phyloP scores from a whole-genome alignment of 2,888 invertebrate species.

The Ophion ellenae region DNA sequence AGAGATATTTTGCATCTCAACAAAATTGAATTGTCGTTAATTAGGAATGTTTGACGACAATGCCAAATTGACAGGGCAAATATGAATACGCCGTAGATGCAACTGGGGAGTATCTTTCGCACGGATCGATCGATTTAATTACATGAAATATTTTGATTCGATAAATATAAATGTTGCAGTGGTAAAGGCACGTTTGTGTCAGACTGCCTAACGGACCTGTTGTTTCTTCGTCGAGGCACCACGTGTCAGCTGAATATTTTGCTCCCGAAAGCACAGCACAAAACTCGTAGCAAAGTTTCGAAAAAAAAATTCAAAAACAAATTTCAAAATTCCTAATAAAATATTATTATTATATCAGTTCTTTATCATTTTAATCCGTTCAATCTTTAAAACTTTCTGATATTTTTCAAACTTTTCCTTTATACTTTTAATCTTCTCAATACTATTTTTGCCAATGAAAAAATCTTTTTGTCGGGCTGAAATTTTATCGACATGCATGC shows the following conservation, averaged over 20 bases:
- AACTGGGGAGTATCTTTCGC: no score
- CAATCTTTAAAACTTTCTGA: no score
- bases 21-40: no score
- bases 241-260: not conserved
- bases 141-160: no score
- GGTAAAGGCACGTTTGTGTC: conserved; percentile 41
- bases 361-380: no score
- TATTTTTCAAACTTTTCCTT: no score
- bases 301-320: not conserved
- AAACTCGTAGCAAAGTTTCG: not conserved
- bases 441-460: not conserved
- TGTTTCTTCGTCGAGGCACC: not conserved
- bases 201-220: conserved; percentile 23
- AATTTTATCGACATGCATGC: not conserved
- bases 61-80: no score
- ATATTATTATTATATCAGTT: not conserved
- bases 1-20: no score
- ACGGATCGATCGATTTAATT: no score
- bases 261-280: not conserved
- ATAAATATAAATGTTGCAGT: not conserved
- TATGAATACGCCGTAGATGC: no score
- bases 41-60: no score
- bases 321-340: not conserved
- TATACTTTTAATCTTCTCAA: no score
- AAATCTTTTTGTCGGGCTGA: not conserved